These are phyloP conservation scores for Loripinus fragilis DNA, from an alignment of 2,888 invertebrate species.

Conservation along the genomic window DNA sequence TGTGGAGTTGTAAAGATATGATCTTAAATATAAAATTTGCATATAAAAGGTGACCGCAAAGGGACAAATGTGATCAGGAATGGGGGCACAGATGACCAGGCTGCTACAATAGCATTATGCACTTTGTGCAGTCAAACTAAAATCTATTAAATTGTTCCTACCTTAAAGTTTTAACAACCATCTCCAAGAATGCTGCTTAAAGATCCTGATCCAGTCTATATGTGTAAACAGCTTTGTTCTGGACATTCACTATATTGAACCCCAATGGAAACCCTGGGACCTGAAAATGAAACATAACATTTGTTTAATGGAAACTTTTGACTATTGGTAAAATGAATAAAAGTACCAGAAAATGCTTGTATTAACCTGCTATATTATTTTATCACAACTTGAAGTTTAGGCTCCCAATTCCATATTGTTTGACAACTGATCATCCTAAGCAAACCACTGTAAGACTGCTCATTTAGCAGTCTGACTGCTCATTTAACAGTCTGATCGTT, in stretches of 20 bases:
- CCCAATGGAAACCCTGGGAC: constrained; percentile 1
- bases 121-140: background rate
- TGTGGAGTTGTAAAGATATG: background rate
- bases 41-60: background rate
- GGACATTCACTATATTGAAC: constrained; percentile 17
- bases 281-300: background rate
- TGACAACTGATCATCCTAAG: too few relatives aligned
- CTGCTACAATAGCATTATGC: background rate
- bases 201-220: constrained; percentile 6
- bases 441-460: too few relatives aligned
- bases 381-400: too few relatives aligned
- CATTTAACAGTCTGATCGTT: too few relatives aligned
- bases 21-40: background rate
- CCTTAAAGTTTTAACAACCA: constrained; percentile 17
- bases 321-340: too few relatives aligned
- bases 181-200: background rate
- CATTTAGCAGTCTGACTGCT: too few relatives aligned
- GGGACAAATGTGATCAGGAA: background rate
- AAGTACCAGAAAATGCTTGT: too few relatives aligned
- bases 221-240: constrained; percentile 9
- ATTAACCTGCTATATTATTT: too few relatives aligned
- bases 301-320: too few relatives aligned
- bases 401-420: too few relatives aligned
- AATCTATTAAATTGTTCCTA: constrained; percentile 1
- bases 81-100: background rate